Evolutionary conservation across 1,140 invertebrate genomes (phyloP).

Genomic region (Drosophila pseudoobscura): DNA sequence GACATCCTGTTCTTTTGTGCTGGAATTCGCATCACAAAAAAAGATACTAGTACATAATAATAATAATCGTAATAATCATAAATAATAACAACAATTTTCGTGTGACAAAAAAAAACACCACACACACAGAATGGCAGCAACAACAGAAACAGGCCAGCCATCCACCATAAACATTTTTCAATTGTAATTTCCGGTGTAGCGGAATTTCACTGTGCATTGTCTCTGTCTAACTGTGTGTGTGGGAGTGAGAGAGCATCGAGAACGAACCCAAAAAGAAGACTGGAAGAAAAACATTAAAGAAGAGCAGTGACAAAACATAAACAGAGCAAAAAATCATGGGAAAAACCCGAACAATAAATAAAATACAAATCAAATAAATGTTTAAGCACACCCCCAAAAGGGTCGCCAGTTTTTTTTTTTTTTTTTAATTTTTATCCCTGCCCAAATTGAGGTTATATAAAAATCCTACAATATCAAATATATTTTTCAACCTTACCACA

Average conservation of each 20-base stretch:
- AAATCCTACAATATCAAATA: background rate
- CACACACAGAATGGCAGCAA: conserved; percentile 15
- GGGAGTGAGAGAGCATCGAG: conserved; percentile 29
- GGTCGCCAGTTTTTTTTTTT: too few relatives aligned
- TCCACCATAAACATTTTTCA: conserved; percentile 53
- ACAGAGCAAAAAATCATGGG: conserved; percentile 49
- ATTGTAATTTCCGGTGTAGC: conserved; percentile 78
- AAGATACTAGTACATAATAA: conserved; percentile 13
- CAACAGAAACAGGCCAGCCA: conserved; percentile 41
- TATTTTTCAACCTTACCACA: too few relatives aligned
- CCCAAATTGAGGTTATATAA: conserved; percentile 64
- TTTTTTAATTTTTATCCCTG: conserved; percentile 47
- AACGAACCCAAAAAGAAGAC: conserved; percentile 31
- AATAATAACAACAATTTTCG: conserved; percentile 51
- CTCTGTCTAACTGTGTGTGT: conserved; percentile 16
- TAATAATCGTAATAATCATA: conserved; percentile 48
- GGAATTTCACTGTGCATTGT: conserved; percentile 70
- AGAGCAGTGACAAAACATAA: conserved; percentile 51
- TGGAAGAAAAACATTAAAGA: conserved; percentile 30
- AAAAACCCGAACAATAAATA: conserved; percentile 16
- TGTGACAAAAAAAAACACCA: conserved; percentile 26
- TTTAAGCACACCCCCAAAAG: background rate
- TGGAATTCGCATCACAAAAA: conserved; percentile 24
- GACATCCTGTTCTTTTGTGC: conserved; percentile 61
- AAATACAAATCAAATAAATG: conserved; percentile 30